Evolutionary conservation across 2,888 invertebrate species (phyloP), one percentile per base, ranked within the genome.

Genomic region (Orthonychiurus folsomi): DNA sequence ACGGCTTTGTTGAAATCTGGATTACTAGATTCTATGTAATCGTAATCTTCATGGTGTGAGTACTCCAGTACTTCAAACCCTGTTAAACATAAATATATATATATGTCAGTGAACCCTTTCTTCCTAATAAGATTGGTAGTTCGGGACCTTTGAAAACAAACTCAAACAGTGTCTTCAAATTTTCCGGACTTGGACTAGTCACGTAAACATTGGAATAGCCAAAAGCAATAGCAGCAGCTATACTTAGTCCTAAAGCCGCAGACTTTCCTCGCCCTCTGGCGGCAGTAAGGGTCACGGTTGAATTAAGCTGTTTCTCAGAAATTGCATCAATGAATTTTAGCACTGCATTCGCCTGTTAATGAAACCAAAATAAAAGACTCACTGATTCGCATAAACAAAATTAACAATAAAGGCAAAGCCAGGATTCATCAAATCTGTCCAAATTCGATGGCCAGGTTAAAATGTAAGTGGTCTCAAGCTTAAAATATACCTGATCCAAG

Each of bases 231-330:
- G 91, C 88, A 0, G 87, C 89, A 9, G 91, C 88, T 20, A 99
- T 86, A 0, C 96, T 86, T 23, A 99, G 81, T 0, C 97, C 97
- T 53, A 99, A 80, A 2, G 96, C 92, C 0, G 99, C 99, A 0
- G 97, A 99, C 80, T 99, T 99, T 69, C 99, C 99, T 62, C 99
- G 84, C 48, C 99, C 97, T 80, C 99, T 84, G 3, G 94, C 89
- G 21, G 99, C 97, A 0, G 97, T 99, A 65, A 99, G 79, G 1
- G 93, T 91, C 61, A 96, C 93, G 0, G 96, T 97, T 0, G 92
- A 89, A 60, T 52, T 64, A 66, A 84, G 77, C 3, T 85, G 84
- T 79, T 94, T 96, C 73, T 99, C 97, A 3, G 95, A 93, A 56
- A 99, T 85, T 0, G 92, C 90, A 75, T 97, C 94, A 67, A 97